Base-by-base conservation (phyloP, 2,888 invertebrate species). In the Conops quadrifasciatus region DNA sequence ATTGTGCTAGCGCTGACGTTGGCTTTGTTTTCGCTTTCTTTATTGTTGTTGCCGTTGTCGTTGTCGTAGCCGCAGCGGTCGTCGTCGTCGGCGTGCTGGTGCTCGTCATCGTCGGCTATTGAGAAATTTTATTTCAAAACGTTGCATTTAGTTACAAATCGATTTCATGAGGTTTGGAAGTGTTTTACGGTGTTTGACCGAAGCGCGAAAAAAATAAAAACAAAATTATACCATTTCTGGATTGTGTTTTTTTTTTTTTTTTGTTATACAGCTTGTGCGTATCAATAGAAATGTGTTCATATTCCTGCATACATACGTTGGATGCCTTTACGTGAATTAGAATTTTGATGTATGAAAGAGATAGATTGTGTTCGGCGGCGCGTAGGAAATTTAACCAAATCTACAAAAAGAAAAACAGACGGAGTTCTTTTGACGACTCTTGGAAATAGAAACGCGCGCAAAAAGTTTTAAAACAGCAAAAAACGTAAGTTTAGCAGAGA, bases 151-250 rank as follows among this genome's bases (percentile, higher is more conserved):
- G 82, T 83, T 82, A 83, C 82, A 83, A 83, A 83, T 83, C 83
- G 81, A 83, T 82, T 82, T 80, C 82, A 79, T 80, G 81, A 81
- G 76, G 83, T 83, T 83, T 83, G 83, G 81, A 75, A 77, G 78
- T 78, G 78, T 77, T 78, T 77, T 73, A 74, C 79, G 77, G 81
- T 83, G 81, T 83, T 83, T 83, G 81, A 77, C 79, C 82, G 65
- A 72, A 72, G 64, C 72, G 72, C 67, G 70, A 72, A 73, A 67
- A 72, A 73, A 67, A 65, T 70, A n/a, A n/a, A n/a, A n/a, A n/a
- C n/a, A n/a, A n/a, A n/a, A n/a, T n/a, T n/a, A n/a, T n/a, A n/a
- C n/a, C n/a, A n/a, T 58, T 19, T 2, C 59, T n/a, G 70, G 68
- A 70, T 67, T 56, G 45, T 64, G 13, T 58, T 56, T 59, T 24